Evolutionary conservation across 1,140 invertebrate genomes (phyloP).

Genomic region (Pogonomyrmex barbatus): DNA sequence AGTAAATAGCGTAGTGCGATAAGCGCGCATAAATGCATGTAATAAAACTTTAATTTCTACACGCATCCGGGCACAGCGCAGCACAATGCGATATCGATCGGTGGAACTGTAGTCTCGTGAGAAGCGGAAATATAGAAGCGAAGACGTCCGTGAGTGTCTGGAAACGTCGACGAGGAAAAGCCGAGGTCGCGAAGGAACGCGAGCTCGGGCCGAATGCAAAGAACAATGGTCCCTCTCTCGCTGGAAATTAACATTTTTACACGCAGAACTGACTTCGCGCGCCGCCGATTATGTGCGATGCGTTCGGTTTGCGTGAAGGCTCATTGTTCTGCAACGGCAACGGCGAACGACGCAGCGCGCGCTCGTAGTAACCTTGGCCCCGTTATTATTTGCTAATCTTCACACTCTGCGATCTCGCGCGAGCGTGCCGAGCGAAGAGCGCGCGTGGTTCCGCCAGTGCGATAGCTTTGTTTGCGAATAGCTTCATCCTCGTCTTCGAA

Average conservation of each 20-base stretch:
- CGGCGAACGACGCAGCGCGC: conserved; percentile 64
- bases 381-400: conserved; percentile 80
- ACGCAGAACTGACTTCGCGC: conserved; percentile 52
- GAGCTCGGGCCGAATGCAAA: conserved; percentile 18
- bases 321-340: conserved; percentile 78
- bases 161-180: conserved; percentile 53
- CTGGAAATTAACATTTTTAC: conserved; percentile 75
- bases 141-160: conserved; percentile 73
- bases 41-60: conserved; percentile 59
- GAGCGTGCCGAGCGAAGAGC: conserved; percentile 13
- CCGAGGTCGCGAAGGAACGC: conserved; percentile 31
- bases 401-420: conserved; percentile 58
- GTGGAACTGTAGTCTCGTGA: conserved; percentile 61
- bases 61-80: conserved; percentile 20
- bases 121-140: conserved; percentile 78
- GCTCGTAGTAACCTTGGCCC: conserved; percentile 82
- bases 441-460: conserved; percentile 40
- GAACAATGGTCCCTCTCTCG: conserved; percentile 75
- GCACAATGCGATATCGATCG: conserved; percentile 64
- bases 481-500: conserved; percentile 46
- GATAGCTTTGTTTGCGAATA: conserved; percentile 73
- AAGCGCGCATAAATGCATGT: conserved; percentile 50
- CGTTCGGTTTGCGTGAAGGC: conserved; percentile 76
- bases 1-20: conserved; percentile 39
- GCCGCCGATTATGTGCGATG: conserved; percentile 61